phyloP scores from a whole-genome alignment of 2,888 invertebrate genomes.

The Aphidius colemani region DNA sequence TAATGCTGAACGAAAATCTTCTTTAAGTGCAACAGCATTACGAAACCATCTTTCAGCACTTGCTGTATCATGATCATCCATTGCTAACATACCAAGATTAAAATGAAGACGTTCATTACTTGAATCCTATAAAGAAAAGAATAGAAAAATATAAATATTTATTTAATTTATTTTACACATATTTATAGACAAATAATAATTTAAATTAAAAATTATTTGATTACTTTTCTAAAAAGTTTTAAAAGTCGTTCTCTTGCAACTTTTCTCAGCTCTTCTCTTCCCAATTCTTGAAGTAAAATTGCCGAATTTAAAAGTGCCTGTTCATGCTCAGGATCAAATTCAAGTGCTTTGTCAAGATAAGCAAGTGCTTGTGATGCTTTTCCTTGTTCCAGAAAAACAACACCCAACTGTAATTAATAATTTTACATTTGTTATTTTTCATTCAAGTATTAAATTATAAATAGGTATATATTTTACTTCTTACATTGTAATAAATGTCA shows the following conservation, averaged over 20 bases:
- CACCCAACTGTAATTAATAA: slow-evolving; percentile 63
- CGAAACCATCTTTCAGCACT: slow-evolving; percentile 92
- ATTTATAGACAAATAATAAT: neutral
- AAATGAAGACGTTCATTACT: slow-evolving; percentile 92
- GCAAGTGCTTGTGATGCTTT: slow-evolving; percentile 89
- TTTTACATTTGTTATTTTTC: neutral
- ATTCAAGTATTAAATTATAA: neutral
- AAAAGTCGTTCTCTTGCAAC: slow-evolving; percentile 80
- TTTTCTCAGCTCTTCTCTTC: slow-evolving; percentile 77
- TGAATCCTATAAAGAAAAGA: slow-evolving; percentile 61
- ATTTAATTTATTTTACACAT: no score
- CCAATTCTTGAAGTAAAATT: slow-evolving; percentile 88
- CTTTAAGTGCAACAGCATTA: slow-evolving; percentile 83
- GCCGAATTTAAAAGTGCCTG: slow-evolving; percentile 95
- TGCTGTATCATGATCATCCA: slow-evolving; percentile 89
- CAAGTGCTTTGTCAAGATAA: slow-evolving; percentile 90
- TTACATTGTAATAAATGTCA: slow-evolving; percentile 92
- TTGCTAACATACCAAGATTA: slow-evolving; percentile 94
- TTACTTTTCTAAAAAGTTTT: slow-evolving; percentile 76
- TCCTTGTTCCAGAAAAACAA: slow-evolving; percentile 91
- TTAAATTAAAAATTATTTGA: slow-evolving; percentile 19
- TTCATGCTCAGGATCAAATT: slow-evolving; percentile 91
- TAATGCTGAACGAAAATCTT: slow-evolving; percentile 89
- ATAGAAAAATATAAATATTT: neutral
- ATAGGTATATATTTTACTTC: slow-evolving; percentile 53